Evolutionary conservation across 2,888 invertebrate genomes (phyloP).

Genomic region (Sceliomorpha sp.): DNA sequence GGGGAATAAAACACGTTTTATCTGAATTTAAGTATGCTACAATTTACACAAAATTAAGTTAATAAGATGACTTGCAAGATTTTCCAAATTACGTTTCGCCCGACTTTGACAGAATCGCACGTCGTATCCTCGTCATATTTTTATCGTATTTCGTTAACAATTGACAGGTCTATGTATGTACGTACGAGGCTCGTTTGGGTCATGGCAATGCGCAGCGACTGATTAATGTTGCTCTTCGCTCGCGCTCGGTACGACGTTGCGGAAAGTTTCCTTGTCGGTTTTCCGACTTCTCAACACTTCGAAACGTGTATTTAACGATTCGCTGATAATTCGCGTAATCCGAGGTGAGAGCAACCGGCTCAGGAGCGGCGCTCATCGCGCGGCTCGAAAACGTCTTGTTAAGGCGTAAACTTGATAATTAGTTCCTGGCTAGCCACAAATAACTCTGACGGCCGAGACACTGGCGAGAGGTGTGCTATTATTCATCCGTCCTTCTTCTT

Average conservation of each 20-base stretch:
- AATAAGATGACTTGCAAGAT: no score
- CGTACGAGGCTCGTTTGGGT: constrained; percentile 13
- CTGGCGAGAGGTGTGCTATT: constrained; percentile 62
- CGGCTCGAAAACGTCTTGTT: constrained; percentile 54
- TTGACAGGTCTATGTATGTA: constrained; percentile 21
- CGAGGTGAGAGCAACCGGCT: constrained; percentile 13
- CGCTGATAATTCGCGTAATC: constrained; percentile 44
- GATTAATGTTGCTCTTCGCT: constrained; percentile 34
- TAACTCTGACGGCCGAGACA: constrained; percentile 57
- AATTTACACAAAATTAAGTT: no score
- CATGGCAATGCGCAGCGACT: constrained; percentile 7
- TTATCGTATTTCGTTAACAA: no score
- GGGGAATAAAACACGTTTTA: no score
- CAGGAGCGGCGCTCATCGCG: constrained; percentile 14
- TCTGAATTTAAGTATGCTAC: no score
- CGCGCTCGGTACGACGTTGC: not conserved
- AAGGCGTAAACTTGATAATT: constrained; percentile 65
- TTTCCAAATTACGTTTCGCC: no score
- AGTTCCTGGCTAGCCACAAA: constrained; percentile 59
- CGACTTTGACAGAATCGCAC: no score
- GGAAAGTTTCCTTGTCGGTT: constrained; percentile 3
- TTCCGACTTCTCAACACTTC: not conserved
- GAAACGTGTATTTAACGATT: constrained; percentile 33
- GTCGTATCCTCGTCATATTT: no score
- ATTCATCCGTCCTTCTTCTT: constrained; percentile 65